Base-by-base conservation (phyloP, 2,888 invertebrate species). In the Tholera decimalis region DNA sequence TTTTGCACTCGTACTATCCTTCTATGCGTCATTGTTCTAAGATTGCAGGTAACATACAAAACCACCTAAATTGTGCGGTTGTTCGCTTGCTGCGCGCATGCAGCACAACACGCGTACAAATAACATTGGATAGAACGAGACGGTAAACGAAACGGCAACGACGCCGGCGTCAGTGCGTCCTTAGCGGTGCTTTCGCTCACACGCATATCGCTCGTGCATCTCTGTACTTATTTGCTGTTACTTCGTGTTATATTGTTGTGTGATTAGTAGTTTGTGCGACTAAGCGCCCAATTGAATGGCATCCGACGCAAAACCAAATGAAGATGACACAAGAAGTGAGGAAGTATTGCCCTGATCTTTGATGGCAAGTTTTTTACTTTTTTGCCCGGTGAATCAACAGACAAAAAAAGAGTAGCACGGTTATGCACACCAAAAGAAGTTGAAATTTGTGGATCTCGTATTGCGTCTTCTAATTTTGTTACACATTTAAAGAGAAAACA, bases 401-500 rank as follows among this genome's bases (percentile, higher is more conserved):
- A 55, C 43, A 55, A 28, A 30, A 55, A 44, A 33, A 55, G 28
- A 43, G 43, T 43, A 20, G 43, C 43, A 33, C 43, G 30, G 35
- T 26, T 35, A 41, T 43, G 43, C 22, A 43, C 43, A 22, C 43
- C 22, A 43, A 43, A 43, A 30, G 30, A 30, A 30, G 30, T 30
- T 30, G 9, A 30, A 30, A 30, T 30, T 30, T 30, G 30, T 30
- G 30, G 30, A 30, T 30, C 30, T 30, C 30, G 30, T 3, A 6
- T 8, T 30, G 30, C 30, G 30, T 8, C 30, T 30, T 49, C 8
- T 30, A 58, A 58, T 50, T 58, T 58, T 49, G 33, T 50, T 22
- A 58, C 58, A 28, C 58, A 58, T 50, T 44, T 58, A 20, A 58
- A 58, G 39, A 47, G 58, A 39, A 58, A 58, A 58, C 58, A 58